Evolutionary conservation across 2,797 vertebrate genomes (phyloP).

Genomic region (Urophycis tenuis): DNA sequence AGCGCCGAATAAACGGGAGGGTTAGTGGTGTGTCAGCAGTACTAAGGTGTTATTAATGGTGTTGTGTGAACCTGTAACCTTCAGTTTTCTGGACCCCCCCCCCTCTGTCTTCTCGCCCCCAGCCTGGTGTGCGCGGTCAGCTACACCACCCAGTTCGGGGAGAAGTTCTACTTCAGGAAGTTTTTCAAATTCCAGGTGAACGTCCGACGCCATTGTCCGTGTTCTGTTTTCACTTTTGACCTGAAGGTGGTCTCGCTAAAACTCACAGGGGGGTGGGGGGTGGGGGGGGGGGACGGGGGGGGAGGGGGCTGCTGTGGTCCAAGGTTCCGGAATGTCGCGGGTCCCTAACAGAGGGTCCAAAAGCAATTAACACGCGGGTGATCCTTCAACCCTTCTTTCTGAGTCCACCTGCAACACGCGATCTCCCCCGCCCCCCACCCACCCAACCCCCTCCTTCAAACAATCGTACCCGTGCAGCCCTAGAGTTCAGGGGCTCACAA

Average conservation of each 20-base stretch:
- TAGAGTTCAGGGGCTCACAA: neutral
- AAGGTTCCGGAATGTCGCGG: conserved; percentile 60
- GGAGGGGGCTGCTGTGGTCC: too few relatives aligned
- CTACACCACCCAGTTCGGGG: conserved; percentile 90
- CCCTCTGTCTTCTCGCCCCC: conserved; percentile 28
- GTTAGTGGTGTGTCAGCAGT: neutral
- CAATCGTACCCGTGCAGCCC: neutral
- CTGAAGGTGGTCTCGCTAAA: too few relatives aligned
- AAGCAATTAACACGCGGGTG: conserved; percentile 39
- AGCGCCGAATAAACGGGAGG: neutral
- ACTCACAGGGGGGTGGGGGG: too few relatives aligned
- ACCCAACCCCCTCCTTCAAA: too few relatives aligned
- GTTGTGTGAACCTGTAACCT: conserved; percentile 1
- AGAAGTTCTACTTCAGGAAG: conserved; percentile 99
- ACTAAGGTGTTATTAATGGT: neutral
- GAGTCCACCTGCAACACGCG: neutral
- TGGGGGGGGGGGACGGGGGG: too few relatives aligned
- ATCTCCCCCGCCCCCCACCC: neutral
- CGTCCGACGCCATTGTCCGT: neutral
- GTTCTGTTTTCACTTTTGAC: too few relatives aligned
- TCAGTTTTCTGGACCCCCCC: neutral
- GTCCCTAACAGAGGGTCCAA: conserved; percentile 26
- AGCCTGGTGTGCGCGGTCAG: conserved; percentile 98
- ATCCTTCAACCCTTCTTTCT: neutral
- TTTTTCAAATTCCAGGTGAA: conserved; percentile 99